Evolutionary conservation across 2,888 invertebrate genomes (phyloP).

Genomic region (Phengaris arion): DNA sequence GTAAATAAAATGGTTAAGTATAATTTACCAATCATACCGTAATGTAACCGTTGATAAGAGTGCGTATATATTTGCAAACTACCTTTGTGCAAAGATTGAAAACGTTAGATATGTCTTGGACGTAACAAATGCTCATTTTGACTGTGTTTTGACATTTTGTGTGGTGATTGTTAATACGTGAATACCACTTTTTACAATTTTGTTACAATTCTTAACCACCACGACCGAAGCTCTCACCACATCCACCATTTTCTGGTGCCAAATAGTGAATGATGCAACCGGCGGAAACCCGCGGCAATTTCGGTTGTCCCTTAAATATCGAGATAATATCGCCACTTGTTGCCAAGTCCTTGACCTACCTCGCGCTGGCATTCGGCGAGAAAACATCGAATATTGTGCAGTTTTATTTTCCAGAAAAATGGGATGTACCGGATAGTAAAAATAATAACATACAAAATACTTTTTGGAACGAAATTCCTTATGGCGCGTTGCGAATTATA

Average conservation of each 20-base stretch:
- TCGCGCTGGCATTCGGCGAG: conserved; percentile 56
- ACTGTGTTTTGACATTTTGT: too few species aligned
- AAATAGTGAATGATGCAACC: not conserved
- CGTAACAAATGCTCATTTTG: too few species aligned
- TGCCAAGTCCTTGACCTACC: conserved; percentile 63
- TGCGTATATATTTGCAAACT: too few species aligned
- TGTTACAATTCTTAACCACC: not conserved
- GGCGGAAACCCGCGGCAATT: conserved; percentile 21
- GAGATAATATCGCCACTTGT: conserved; percentile 20
- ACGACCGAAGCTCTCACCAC: conserved; percentile 5
- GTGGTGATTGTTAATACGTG: too few species aligned
- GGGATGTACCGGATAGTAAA: not conserved
- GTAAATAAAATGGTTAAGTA: too few species aligned
- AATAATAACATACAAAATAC: too few species aligned
- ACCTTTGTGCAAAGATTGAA: too few species aligned
- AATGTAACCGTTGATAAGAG: too few species aligned
- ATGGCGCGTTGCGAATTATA: too few species aligned
- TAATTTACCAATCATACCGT: too few species aligned
- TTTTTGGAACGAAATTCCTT: too few species aligned
- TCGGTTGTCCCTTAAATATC: conserved; percentile 20
- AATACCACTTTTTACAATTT: not conserved
- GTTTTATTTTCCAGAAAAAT: not conserved
- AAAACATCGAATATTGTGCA: not conserved
- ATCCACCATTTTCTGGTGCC: not conserved
- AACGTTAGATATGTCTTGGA: too few species aligned